These are phyloP conservation scores for Nesoenas mayeri DNA, from an alignment of 2,113 vertebrate species.

Conservation along the genomic window DNA sequence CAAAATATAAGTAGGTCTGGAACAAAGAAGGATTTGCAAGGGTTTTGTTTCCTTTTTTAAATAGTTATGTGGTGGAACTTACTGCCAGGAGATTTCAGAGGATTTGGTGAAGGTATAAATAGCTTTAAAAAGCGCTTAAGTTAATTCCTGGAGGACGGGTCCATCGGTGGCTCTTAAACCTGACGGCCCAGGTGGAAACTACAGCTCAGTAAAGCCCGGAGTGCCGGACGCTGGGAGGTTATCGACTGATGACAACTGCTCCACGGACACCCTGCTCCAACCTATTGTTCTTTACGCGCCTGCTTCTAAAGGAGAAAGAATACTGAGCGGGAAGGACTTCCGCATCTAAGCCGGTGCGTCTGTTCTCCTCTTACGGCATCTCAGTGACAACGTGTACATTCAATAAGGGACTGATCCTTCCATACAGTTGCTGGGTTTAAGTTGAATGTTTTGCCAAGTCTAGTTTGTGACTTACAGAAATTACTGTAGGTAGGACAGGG, in stretches of 20 bases:
- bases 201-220: neutral
- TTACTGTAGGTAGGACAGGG: neutral
- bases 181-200: neutral
- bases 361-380: neutral
- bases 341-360: neutral
- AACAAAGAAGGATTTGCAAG: neutral
- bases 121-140: neutral
- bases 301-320: neutral
- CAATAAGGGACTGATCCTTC: neutral
- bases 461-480: neutral
- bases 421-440: neutral
- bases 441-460: neutral
- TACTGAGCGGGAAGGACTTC: neutral
- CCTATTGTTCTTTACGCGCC: neutral
- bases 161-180: neutral
- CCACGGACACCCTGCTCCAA: neutral
- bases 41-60: neutral
- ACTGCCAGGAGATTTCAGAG: neutral
- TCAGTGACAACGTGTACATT: neutral
- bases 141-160: neutral
- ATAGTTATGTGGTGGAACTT: neutral
- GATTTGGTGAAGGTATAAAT: neutral
- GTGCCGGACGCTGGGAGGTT: neutral
- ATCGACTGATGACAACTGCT: neutral
- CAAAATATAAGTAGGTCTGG: neutral